A percentile compares a stretch with the other conserved stretches of the same genome.
Evolutionary conservation across 2,888 invertebrate genomes (phyloP).

Genomic region (Cephus nigrinus): DNA sequence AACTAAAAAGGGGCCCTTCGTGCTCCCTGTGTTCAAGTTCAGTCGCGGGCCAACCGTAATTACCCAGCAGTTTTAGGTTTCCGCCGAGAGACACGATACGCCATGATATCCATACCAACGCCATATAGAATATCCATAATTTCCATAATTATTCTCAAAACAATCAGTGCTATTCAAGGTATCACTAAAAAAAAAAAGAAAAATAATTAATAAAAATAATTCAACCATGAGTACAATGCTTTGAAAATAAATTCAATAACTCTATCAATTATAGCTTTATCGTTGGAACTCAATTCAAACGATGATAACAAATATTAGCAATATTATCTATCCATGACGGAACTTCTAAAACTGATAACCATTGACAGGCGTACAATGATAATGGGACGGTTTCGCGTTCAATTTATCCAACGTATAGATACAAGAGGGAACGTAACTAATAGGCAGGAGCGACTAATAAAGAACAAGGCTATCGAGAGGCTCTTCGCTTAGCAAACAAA

Average conservation of each 20-base stretch:
- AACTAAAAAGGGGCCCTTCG: conserved; percentile 57
- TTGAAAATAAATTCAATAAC: neutral
- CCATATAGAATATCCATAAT: neutral
- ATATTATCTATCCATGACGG: neutral
- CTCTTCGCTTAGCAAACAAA: conserved; percentile 59
- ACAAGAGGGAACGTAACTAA: conserved; percentile 31
- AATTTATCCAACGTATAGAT: neutral
- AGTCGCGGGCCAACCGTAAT: conserved; percentile 56
- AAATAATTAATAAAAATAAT: neutral
- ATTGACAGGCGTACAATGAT: neutral
- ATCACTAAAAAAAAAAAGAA: neutral
- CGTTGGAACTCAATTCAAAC: neutral
- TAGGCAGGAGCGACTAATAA: conserved; percentile 45
- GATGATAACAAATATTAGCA: neutral
- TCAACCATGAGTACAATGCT: neutral
- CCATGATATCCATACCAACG: neutral
- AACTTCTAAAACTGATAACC: neutral
- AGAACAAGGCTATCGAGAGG: conserved; percentile 44
- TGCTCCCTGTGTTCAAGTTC: conserved; percentile 24
- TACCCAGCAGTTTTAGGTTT: conserved; percentile 66
- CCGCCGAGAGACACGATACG: conserved; percentile 24
- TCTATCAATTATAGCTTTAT: neutral
- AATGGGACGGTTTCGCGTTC: neutral
- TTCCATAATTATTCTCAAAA: neutral
- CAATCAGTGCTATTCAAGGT: neutral